Evolutionary conservation across 1,140 invertebrate genomes (phyloP).

Genomic region (Drosophila sulfurigaster): DNA sequence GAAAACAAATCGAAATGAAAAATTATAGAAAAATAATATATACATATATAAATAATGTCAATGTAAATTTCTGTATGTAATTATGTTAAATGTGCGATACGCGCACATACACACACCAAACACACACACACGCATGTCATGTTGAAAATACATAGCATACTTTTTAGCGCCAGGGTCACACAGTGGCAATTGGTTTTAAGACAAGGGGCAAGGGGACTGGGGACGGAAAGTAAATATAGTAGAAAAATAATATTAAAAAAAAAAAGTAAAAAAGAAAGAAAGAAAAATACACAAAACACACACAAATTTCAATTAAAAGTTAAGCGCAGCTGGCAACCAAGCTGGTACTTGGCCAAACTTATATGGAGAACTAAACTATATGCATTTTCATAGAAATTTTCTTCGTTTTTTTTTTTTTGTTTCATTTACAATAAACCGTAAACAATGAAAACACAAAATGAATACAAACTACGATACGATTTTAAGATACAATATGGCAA

Average conservation of each 20-base stretch:
- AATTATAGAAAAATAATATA: constrained; percentile 26
- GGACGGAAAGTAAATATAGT: not conserved
- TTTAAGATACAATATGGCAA: constrained; percentile 22
- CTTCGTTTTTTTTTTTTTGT: not conserved
- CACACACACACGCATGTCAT: constrained; percentile 2
- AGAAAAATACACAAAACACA: not conserved
- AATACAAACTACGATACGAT: not conserved
- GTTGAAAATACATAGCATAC: constrained; percentile 41
- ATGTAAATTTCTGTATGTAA: constrained; percentile 78
- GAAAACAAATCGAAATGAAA: not conserved
- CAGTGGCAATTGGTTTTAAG: constrained; percentile 18
- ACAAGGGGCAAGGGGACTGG: not conserved
- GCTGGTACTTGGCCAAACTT: constrained; percentile 66
- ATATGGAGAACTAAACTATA: constrained; percentile 18
- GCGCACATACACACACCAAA: constrained; percentile 4
- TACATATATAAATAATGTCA: constrained; percentile 48
- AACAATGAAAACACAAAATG: not conserved
- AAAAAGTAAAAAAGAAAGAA: too few relatives aligned
- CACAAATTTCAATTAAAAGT: constrained; percentile 25
- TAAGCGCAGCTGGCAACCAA: constrained; percentile 50
- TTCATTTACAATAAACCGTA: not conserved
- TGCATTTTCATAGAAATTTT: constrained; percentile 8
- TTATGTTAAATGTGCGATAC: constrained; percentile 54
- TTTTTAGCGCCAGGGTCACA: constrained; percentile 37
- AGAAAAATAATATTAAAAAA: constrained; percentile 3